Percentiles rank a stretch among this genome's conserved stretches.
Conservation (phyloP, 2,888 invertebrate species). For the Microctonus hyperodae region DNA sequence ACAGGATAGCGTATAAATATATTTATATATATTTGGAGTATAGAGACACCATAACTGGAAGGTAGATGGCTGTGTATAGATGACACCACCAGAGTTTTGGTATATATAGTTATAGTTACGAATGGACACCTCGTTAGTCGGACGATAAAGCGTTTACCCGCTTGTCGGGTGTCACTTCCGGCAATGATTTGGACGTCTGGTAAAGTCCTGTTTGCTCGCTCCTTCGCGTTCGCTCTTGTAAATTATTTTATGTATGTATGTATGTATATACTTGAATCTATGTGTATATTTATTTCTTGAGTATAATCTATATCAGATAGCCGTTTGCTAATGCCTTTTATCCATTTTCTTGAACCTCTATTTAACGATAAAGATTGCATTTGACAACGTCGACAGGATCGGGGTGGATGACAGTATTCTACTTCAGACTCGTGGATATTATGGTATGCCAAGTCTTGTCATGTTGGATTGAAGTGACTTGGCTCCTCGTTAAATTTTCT, state of each 20-base stretch:
- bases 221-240: background rate
- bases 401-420: constrained; percentile 8
- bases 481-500: background rate
- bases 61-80: constrained; percentile 6
- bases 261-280: background rate
- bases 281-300: background rate
- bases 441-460: constrained; percentile 1
- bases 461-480: constrained; percentile 5
- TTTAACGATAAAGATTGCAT: constrained; percentile 22
- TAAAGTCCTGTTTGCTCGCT: constrained; percentile 12
- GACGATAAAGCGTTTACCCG: constrained; percentile 59
- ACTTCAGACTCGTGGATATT: constrained; percentile 11
- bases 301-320: background rate
- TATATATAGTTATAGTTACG: background rate
- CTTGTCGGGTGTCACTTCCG: constrained; percentile 56
- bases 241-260: background rate
- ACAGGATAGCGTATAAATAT: no score
- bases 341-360: constrained; percentile 14
- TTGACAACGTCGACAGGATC: constrained; percentile 12
- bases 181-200: constrained; percentile 47
- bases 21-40: no score
- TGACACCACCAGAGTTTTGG: background rate
- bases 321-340: constrained; percentile 20
- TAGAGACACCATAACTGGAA: constrained; percentile 7
- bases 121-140: constrained; percentile 56